These are phyloP conservation scores for Microtus richardsoni DNA, from an alignment of 2,113 vertebrate genomes.

Conservation along the genomic window DNA sequence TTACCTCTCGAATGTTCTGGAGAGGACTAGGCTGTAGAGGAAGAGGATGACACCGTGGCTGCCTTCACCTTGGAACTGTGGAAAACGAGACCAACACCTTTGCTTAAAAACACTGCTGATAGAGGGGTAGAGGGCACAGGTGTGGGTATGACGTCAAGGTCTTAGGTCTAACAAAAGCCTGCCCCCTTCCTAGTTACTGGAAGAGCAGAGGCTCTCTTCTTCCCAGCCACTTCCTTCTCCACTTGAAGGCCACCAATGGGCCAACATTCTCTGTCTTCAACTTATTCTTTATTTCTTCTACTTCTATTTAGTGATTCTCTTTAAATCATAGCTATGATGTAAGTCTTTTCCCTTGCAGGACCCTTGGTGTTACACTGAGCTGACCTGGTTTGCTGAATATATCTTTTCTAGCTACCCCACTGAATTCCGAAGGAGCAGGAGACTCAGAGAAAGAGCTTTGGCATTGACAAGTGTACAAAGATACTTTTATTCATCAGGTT, in stretches of 20 bases:
- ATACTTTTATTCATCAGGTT: neutral
- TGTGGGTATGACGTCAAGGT: neutral
- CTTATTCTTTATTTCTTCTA: neutral
- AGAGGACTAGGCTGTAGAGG: conserved; percentile 93
- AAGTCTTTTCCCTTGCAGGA: neutral
- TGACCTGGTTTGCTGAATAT: too few species aligned
- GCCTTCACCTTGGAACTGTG: conserved; percentile 89
- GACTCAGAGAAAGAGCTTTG: neutral
- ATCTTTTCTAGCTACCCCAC: neutral
- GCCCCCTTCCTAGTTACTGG: fast-evolving
- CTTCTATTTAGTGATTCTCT: neutral
- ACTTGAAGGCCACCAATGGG: neutral
- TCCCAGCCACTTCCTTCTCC: neutral
- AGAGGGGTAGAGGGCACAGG: fast-evolving
- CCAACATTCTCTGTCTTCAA: neutral
- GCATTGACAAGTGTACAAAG: neutral
- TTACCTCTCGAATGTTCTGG: conserved; percentile 91
- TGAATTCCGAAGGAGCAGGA: neutral
- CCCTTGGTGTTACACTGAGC: neutral
- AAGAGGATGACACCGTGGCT: conserved; percentile 92
- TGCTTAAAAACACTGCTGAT: neutral
- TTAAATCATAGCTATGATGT: neutral
- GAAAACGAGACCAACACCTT: neutral
- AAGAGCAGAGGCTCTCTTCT: neutral
- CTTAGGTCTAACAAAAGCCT: neutral